Evolutionary conservation across 2,113 vertebrate species (phyloP).

Genomic region (Seriola aureovittata): DNA sequence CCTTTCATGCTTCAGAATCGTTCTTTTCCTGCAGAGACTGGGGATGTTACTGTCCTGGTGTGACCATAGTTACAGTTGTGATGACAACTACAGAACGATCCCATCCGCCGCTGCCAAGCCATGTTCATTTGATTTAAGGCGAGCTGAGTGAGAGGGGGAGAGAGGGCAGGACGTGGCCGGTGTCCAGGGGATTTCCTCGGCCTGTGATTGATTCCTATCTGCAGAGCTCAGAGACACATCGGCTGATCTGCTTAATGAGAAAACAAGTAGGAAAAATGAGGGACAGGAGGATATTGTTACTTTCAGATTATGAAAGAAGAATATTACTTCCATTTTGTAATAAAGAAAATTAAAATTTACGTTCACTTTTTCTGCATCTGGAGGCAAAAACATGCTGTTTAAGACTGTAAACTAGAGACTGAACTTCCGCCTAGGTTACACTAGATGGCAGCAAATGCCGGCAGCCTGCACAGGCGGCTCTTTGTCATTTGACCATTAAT

Average conservation of each 20-base stretch:
- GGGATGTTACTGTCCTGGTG: conserved; percentile 25
- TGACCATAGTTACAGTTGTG: conserved; percentile 28
- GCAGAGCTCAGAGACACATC: conserved; percentile 13
- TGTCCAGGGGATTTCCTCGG: conserved; percentile 55
- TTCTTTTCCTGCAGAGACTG: conserved; percentile 9
- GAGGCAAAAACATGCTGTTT: background rate
- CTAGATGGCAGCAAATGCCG: background rate
- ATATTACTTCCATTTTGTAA: background rate
- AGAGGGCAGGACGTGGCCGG: conserved; percentile 27
- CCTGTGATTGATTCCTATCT: conserved; percentile 47
- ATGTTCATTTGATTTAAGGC: conserved; percentile 11
- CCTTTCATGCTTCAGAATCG: background rate
- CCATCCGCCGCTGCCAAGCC: conserved; percentile 8
- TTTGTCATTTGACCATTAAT: too few species aligned
- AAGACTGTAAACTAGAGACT: background rate
- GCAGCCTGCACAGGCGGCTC: background rate
- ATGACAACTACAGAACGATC: conserved; percentile 24
- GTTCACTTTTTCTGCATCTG: background rate
- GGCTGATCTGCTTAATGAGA: conserved; percentile 27
- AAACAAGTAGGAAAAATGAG: conserved; percentile 22
- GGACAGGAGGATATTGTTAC: background rate
- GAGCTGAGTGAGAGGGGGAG: background rate
- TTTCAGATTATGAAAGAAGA: background rate
- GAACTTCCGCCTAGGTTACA: background rate
- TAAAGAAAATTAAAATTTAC: background rate